Evolutionary conservation across 2,888 invertebrate genomes (phyloP).

Genomic region (Mesorhabditis sp.): DNA sequence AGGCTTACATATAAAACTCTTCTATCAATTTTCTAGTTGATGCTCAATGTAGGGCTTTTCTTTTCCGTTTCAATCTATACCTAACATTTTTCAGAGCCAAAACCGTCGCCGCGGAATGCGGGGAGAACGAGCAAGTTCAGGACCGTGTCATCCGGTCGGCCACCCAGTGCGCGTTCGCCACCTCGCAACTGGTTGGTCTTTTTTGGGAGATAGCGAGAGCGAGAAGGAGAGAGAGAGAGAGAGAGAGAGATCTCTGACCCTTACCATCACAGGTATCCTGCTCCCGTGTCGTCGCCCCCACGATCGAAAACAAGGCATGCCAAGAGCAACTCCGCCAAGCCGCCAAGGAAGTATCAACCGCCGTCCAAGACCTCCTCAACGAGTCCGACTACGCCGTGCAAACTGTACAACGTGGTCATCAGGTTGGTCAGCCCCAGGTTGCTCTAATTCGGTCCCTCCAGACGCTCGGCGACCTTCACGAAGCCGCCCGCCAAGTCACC

Average conservation of each 20-base stretch:
- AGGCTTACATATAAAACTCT: too few relatives aligned
- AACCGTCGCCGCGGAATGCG: conserved; percentile 82
- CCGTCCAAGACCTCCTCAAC: conserved; percentile 82
- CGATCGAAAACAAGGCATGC: conserved; percentile 66
- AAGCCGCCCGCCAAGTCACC: conserved; percentile 79
- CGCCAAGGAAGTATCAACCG: conserved; percentile 83
- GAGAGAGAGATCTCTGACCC: not conserved
- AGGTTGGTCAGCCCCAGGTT: not conserved
- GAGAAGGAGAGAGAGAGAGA: not conserved
- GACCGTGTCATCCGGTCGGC: conserved; percentile 79
- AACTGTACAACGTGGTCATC: conserved; percentile 3
- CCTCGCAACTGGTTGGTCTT: conserved; percentile 82
- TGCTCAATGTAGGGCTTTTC: too few relatives aligned
- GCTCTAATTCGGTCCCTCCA: conserved; percentile 9
- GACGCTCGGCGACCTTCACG: conserved; percentile 70
- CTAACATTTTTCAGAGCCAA: conserved; percentile 72
- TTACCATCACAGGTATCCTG: conserved; percentile 21
- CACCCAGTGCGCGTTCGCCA: conserved; percentile 91
- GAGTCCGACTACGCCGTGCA: conserved; percentile 60
- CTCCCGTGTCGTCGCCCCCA: conserved; percentile 65
- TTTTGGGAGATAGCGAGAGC: not conserved
- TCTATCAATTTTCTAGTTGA: too few relatives aligned
- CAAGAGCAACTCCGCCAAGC: conserved; percentile 87
- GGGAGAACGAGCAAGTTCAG: conserved; percentile 71
- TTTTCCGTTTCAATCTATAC: not conserved